Evolutionary conservation across 1,140 invertebrate genomes (phyloP), one percentile per base, ranked within the genome.

Genomic region (Onthophagus taurus): DNA sequence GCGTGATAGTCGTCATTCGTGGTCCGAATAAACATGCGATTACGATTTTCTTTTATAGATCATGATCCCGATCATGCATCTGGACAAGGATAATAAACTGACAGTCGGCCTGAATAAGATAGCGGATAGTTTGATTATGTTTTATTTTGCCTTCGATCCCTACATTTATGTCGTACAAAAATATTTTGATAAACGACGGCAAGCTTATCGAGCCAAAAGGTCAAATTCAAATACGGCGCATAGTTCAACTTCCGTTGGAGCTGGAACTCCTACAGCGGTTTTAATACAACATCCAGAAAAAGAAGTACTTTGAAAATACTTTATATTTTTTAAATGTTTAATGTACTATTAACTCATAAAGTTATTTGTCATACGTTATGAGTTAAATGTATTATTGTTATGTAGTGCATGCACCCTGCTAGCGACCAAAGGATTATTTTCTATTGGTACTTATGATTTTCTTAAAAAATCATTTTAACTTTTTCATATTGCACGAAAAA

Each of bases 61-160:
- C 29, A 75, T 78, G n/a, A 81, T 85, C 36, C 75, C 79, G 4
- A 51, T 83, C 53, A 75, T 74, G 1, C 80, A 83, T 44, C 65
- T 64, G 18, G 26, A 53, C 18, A 50, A 52, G 9, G 49, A 55
- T 45, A 41, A 55, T 35, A 48, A 45, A 54, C 51, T 57, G 2
- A 57, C 68, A 58, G 52, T 63, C 14, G 48, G 62, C 23, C 72
- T 83, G 48, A 72, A 71, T 36, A 63, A 65, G 1, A 59, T 80
- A 3, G 81, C 83, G 2, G 85, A 90, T 58, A 65, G 85, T 5
- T 63, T 87, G 30, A 78, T 89, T 61, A 77, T 83, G n/a, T 54
- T 88, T 17, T 86, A 89, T 59, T 89, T 89, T 57, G 78, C 81
- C 12, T 65, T 88, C 31, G 82, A 90, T 65, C 87, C 87, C 1